These are phyloP conservation scores for Suillia variegata DNA, from an alignment of 2,888 invertebrate species.

Conservation along the genomic window DNA sequence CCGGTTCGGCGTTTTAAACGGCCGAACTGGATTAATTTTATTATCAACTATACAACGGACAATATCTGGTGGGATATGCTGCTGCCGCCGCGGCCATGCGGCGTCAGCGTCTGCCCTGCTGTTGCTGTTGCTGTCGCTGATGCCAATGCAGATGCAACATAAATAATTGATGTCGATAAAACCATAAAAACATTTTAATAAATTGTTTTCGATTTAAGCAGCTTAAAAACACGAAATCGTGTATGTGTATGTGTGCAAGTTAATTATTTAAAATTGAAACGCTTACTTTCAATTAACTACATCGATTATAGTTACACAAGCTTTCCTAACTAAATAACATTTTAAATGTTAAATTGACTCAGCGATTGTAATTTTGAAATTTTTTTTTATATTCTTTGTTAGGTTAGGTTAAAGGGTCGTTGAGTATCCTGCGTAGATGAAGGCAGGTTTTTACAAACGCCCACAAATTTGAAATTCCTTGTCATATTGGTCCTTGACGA, in stretches of 20 bases:
- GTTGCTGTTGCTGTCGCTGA: background rate
- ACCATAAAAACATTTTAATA: slow-evolving; percentile 25
- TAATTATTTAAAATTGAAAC: background rate
- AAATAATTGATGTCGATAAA: slow-evolving; percentile 24
- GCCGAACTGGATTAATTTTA: slow-evolving; percentile 20
- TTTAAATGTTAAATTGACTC: too few relatives aligned
- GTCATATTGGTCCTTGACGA: too few relatives aligned
- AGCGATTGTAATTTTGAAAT: too few relatives aligned
- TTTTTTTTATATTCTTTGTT: too few relatives aligned
- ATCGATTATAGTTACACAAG: too few relatives aligned
- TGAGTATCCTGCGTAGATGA: too few relatives aligned
- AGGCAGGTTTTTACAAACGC: too few relatives aligned
- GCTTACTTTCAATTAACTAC: background rate
- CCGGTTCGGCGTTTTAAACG: slow-evolving; percentile 6
- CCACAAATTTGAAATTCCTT: too few relatives aligned
- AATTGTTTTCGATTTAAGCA: slow-evolving; percentile 24
- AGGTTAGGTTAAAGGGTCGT: too few relatives aligned
- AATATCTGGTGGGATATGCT: slow-evolving; percentile 3
- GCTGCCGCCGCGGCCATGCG: background rate
- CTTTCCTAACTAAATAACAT: too few relatives aligned
- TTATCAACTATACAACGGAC: slow-evolving; percentile 5
- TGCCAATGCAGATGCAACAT: background rate
- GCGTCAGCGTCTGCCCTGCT: background rate
- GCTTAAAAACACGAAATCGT: slow-evolving; percentile 9
- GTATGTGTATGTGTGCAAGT: background rate